Conservation (phyloP, 2,113 vertebrate genomes). For the Sigmodon hispidus region DNA sequence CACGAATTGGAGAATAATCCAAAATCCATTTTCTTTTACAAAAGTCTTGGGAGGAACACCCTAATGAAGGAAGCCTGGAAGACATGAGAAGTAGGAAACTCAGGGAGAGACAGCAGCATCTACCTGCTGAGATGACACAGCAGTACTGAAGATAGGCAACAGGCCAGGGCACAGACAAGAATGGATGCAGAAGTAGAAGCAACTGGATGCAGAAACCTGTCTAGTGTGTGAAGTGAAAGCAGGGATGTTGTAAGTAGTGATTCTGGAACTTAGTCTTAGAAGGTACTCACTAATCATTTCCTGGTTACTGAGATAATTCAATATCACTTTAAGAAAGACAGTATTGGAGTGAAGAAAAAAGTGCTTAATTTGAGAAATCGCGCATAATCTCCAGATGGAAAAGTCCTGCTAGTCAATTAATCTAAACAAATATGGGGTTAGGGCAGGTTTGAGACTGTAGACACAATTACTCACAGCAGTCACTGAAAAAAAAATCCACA, state of each 20-base stretch:
- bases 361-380: not conserved
- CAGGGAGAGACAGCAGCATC: not conserved
- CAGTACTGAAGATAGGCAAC: not conserved
- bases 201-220: not conserved
- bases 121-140: not conserved
- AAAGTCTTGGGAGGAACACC: not conserved
- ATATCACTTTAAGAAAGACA: slow-evolving; percentile 10
- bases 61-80: not conserved
- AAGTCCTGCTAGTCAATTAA: not conserved
- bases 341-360: not conserved
- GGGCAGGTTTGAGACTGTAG: not conserved
- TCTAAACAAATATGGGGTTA: not conserved
- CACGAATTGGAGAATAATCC: not conserved
- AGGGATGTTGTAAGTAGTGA: not conserved
- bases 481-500: not conserved
- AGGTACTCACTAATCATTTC: not conserved
- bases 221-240: too few species aligned
- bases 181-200: not conserved
- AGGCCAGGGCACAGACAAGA: not conserved
- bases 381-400: not conserved
- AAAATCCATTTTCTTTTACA: not conserved
- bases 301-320: not conserved
- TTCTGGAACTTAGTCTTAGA: not conserved
- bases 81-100: not conserved
- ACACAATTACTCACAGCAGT: not conserved